Base-by-base conservation (phyloP, 2,797 vertebrate genomes). In the Ataeniobius toweri region DNA sequence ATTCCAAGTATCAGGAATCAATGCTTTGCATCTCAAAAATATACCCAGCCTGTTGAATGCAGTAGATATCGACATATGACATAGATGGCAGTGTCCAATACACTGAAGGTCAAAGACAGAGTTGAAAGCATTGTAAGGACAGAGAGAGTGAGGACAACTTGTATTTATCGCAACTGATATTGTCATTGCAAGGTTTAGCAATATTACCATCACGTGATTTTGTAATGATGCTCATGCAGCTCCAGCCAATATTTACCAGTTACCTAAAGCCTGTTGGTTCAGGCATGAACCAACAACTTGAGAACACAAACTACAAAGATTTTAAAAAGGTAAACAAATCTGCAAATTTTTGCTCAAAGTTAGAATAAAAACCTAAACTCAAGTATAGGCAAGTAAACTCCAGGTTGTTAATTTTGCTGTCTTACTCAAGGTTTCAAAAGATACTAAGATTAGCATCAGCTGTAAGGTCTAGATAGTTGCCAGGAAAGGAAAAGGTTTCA, bases 351-450 rank as follows among this genome's bases (percentile, higher is more conserved):
- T 65, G 31, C 8, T 39, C 1, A 16, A 67, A 3, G 36, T 41
- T 68, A 14, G 44, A 68, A 24, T 44, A 12, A 41, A 67, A n/a
- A 67, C 24, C 20, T 41, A 13, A 67, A 67, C 65, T 41, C 36
- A 41, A 2, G 22, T 13, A n/a, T 28, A 59, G 26, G 8, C 1
- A 51, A 6, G 55, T 68, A n/a, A 73, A 73, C 14, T 50, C 31
- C 7, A 2, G 69, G 55, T 58, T 83, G 67, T 83, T 61, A 71
- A 69, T 76, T 82, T 41, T 85, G 65, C 71, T 39, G 61, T 72
- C 75, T 55, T 75, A 79, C 77, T 92, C 76, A 68, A n/a, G 71
- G 81, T 85, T 88, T 86, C 77, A 91, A 89, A 20, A 85, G 51
- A 24, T 75, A 85, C 72, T 77, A 73, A 76, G 61, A 87, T 89